phyloP scores from a whole-genome alignment of 92 coral and sea anemone species.

The Virgularia gustaviana region DNA sequence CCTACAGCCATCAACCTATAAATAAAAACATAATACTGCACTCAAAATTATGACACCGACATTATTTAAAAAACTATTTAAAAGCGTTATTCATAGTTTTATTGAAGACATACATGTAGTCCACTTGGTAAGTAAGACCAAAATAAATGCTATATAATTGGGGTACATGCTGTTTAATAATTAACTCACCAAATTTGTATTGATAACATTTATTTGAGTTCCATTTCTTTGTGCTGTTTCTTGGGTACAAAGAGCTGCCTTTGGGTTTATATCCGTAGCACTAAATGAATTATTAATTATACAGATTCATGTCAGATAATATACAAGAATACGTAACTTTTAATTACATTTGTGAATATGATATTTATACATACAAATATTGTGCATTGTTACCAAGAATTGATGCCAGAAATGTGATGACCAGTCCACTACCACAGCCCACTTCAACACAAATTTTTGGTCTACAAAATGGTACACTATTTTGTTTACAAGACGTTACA shows the following conservation, averaged over 20 bases:
- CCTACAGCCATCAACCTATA: constrained; percentile 58
- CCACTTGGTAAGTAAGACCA: no score
- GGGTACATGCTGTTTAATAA: no score
- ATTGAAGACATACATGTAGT: no score
- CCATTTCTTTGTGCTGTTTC: constrained; percentile 77
- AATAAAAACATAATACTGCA: not conserved
- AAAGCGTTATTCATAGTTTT: no score
- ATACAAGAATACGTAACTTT: not conserved
- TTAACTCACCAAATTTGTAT: constrained; percentile 84
- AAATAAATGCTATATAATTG: no score
- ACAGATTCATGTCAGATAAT: not conserved
- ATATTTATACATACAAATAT: constrained; percentile 62
- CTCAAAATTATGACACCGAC: no score
- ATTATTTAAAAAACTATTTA: no score
- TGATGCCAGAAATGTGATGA: constrained; percentile 78
- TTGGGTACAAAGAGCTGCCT: constrained; percentile 64
- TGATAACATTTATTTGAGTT: constrained; percentile 48
- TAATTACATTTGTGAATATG: not conserved
- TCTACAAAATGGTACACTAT: constrained; percentile 41
- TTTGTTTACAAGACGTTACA: no score
- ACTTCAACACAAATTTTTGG: constrained; percentile 78
- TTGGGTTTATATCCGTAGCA: constrained; percentile 82
- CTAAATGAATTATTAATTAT: constrained; percentile 23
- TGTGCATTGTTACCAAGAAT: constrained; percentile 57
- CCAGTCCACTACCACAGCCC: constrained; percentile 82